These are phyloP conservation scores for Phrynosoma blainvillii DNA, from an alignment of 2,113 vertebrate species.

Conservation along the genomic window DNA sequence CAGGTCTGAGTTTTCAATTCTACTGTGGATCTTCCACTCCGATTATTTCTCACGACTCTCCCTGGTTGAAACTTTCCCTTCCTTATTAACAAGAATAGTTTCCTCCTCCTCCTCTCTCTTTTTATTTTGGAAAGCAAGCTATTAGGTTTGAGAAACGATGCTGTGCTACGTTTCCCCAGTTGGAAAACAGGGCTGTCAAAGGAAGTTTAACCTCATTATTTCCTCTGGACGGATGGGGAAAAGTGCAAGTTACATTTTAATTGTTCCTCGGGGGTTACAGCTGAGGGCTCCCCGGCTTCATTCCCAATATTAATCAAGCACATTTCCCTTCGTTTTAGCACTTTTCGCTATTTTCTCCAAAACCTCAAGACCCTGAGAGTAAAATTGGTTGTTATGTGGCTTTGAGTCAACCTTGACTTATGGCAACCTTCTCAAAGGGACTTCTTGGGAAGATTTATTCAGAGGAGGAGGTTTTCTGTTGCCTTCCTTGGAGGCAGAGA, in stretches of 20 bases:
- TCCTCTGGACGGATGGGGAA: conserved; percentile 10
- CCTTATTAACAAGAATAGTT: neutral
- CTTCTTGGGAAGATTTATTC: no score
- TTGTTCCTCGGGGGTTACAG: conserved; percentile 13
- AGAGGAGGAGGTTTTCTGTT: no score
- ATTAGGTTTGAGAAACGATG: neutral
- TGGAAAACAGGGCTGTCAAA: neutral
- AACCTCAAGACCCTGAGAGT: conserved; percentile 55
- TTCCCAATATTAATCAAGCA: conserved; percentile 20
- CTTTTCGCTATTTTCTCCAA: conserved; percentile 58
- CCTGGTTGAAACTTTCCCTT: neutral
- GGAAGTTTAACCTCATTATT: neutral
- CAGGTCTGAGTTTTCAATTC: neutral
- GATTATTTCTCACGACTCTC: neutral
- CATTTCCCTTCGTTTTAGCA: conserved; percentile 50
- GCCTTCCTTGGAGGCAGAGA: no score
- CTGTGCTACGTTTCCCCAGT: accelerated
- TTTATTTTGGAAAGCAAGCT: neutral
- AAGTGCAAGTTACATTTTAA: neutral
- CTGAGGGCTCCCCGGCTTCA: conserved; percentile 18
- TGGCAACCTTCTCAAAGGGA: no score
- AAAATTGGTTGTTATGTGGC: neutral
- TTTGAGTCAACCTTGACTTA: no score
- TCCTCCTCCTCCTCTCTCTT: neutral
- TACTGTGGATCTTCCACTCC: neutral